These are phyloP conservation scores for Clytia hemisphaerica DNA, from an alignment of 30 jellyfish, hydroid and myxozoan species.

Conservation along the genomic window DNA sequence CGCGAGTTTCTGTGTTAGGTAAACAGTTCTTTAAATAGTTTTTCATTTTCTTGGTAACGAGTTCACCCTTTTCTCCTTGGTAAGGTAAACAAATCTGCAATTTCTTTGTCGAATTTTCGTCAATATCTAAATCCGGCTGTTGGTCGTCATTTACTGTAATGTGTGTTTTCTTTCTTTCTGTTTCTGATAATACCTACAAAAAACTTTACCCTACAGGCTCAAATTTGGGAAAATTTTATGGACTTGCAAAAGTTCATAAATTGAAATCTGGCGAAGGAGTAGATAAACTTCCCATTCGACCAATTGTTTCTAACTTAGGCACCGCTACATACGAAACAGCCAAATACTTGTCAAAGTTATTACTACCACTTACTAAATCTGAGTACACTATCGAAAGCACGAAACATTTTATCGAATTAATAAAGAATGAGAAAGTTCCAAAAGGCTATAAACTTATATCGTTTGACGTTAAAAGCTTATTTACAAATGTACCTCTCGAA, in stretches of 20 bases:
- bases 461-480: conserved; percentile 4
- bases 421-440: no score
- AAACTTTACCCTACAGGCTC: conserved; percentile 21
- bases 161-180: no score
- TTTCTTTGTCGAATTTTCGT: no score
- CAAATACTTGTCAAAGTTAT: conserved; percentile 4
- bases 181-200: no score
- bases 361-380: not conserved
- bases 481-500: no score
- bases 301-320: not conserved
- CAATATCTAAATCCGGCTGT: no score
- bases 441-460: conserved; percentile 11
- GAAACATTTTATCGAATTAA: not conserved
- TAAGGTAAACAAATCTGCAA: no score
- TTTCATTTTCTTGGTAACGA: no score
- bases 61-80: no score
- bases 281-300: not conserved
- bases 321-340: conserved; percentile 11
- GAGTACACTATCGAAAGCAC: not conserved
- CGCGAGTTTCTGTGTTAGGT: no score
- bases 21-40: no score
- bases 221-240: conserved; percentile 6
- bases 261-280: conserved; percentile 1
- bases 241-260: conserved; percentile 9
- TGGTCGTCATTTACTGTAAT: no score